These are phyloP conservation scores for Phortica magna DNA, from an alignment of 2,888 invertebrate genomes.

Conservation along the genomic window DNA sequence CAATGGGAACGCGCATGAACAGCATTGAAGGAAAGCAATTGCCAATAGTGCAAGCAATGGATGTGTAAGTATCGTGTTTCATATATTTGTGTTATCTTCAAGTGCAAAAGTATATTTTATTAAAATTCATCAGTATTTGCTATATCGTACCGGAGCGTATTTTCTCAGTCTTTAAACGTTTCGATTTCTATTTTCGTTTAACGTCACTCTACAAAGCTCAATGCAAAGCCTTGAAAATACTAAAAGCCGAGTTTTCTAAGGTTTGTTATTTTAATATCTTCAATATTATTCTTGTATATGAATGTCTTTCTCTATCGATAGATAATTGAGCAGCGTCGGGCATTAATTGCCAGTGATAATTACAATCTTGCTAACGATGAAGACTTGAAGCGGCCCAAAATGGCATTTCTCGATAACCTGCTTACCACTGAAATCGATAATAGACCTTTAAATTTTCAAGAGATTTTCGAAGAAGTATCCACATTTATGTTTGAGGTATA, in stretches of 20 bases:
- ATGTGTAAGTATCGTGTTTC: conserved; percentile 64
- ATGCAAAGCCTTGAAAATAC: conserved; percentile 62
- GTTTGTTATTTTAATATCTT: conserved; percentile 13
- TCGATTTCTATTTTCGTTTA: conserved; percentile 64
- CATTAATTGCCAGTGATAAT: conserved; percentile 36
- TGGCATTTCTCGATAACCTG: conserved; percentile 69
- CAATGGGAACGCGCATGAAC: conserved; percentile 61
- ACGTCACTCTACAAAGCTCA: conserved; percentile 79
- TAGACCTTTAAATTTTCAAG: conserved; percentile 55
- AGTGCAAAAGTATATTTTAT: conserved; percentile 18
- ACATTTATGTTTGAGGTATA: conserved; percentile 71
- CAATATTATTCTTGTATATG: background rate
- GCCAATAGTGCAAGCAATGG: conserved; percentile 78
- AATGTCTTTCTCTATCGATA: conserved; percentile 26
- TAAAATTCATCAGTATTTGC: conserved; percentile 45
- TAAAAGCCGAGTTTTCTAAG: conserved; percentile 54
- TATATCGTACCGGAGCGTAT: conserved; percentile 52
- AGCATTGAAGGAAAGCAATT: conserved; percentile 54
- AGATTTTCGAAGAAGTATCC: conserved; percentile 69
- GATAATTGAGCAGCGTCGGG: conserved; percentile 56
- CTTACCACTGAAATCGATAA: conserved; percentile 65
- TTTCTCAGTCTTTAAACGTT: conserved; percentile 54
- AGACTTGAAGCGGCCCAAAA: conserved; percentile 55
- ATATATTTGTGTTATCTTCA: background rate
- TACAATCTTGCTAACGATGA: conserved; percentile 34